These are phyloP conservation scores for Columba guinea DNA, from an alignment of 2,797 vertebrate genomes.

Conservation along the genomic window DNA sequence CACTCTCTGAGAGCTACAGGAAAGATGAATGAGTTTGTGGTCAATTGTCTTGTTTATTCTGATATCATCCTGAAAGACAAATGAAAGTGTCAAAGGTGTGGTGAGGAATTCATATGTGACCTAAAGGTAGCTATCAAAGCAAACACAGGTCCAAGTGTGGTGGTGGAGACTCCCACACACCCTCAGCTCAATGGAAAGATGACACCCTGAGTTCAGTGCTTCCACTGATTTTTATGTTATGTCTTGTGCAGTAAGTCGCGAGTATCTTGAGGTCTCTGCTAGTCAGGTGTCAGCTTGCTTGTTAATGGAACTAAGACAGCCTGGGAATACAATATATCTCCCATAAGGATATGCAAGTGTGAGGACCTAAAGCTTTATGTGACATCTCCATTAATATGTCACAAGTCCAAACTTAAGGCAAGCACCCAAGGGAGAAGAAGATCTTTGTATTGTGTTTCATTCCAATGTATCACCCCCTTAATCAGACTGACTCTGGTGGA, in stretches of 20 bases:
- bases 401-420: background rate
- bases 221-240: background rate
- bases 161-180: rapidly evolving
- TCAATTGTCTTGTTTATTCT: background rate
- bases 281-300: background rate
- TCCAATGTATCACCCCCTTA: background rate
- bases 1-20: background rate
- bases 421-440: background rate
- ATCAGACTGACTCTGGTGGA: background rate
- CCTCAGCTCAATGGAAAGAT: background rate
- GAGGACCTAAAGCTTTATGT: background rate
- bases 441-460: background rate
- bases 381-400: rapidly evolving
- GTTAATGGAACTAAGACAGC: background rate
- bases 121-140: background rate
- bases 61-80: background rate
- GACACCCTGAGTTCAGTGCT: background rate
- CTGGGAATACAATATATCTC: background rate
- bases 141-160: background rate
- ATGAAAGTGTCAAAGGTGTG: background rate
- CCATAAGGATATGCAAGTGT: background rate
- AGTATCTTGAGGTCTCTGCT: background rate
- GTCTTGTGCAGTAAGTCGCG: background rate
- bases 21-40: conserved; percentile 27
- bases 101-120: background rate